phyloP scores from a whole-genome alignment of 2,113 vertebrate species.

The Atherinomorus stipes region DNA sequence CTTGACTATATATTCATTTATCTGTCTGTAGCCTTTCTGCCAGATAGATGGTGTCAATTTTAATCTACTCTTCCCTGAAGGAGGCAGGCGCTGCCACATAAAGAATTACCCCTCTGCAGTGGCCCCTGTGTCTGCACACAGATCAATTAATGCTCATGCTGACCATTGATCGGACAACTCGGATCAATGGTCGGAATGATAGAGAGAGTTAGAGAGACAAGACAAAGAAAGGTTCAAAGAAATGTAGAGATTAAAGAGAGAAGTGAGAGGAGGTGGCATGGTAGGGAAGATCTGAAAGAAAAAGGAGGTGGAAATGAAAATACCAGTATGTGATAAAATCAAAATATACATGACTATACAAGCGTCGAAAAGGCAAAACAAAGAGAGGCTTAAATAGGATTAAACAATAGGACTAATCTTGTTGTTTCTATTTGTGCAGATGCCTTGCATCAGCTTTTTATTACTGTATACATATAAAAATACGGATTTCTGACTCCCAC shows the following conservation, averaged over 20 bases:
- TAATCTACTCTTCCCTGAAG: constrained; percentile 72
- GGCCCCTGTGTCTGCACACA: constrained; percentile 52
- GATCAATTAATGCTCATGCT: constrained; percentile 66
- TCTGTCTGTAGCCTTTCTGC: constrained; percentile 43
- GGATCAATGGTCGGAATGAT: constrained; percentile 10
- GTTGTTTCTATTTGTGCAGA: background rate
- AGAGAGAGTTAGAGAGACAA: background rate
- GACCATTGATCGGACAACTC: constrained; percentile 49
- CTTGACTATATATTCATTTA: background rate
- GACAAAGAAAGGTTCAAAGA: background rate
- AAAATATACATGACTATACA: background rate
- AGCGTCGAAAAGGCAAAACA: background rate
- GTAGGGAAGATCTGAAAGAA: background rate
- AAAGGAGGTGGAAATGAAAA: background rate
- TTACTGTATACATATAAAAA: background rate
- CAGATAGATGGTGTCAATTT: constrained; percentile 73
- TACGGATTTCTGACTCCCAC: background rate
- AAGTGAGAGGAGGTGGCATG: background rate
- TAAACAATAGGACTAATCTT: background rate
- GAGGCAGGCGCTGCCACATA: constrained; percentile 52
- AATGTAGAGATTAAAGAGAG: constrained; percentile 11
- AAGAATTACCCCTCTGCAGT: constrained; percentile 64
- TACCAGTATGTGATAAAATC: background rate
- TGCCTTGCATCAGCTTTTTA: fast-evolving
- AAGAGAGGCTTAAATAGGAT: background rate